phyloP scores from a whole-genome alignment of 1,140 invertebrate species.

The Odontomachus brunneus region DNA sequence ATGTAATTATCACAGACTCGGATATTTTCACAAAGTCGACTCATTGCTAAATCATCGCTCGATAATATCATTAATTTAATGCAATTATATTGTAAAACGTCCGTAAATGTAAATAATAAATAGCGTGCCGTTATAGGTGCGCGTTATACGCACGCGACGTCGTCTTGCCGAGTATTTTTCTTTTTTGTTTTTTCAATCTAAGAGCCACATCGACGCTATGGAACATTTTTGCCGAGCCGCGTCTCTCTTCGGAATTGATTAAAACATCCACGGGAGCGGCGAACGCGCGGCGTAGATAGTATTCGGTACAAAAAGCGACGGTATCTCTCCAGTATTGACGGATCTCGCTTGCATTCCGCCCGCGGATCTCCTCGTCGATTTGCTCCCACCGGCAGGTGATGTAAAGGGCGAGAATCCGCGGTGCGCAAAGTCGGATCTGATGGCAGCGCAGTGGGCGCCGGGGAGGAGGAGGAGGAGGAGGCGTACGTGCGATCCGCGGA shows the following conservation, averaged over 20 bases:
- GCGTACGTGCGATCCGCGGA: conserved; percentile 18
- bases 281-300: background rate
- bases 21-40: background rate
- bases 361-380: conserved; percentile 7
- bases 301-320: background rate
- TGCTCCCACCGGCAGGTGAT: background rate
- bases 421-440: conserved; percentile 41
- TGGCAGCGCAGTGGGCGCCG: background rate
- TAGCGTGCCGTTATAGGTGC: too few species aligned
- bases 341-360: background rate
- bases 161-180: background rate
- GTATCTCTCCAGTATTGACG: conserved; percentile 28
- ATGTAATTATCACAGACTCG: background rate
- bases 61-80: background rate
- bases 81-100: background rate
- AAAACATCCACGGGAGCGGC: conserved; percentile 11
- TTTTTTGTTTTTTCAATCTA: too few species aligned
- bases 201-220: background rate
- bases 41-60: background rate
- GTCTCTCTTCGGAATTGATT: conserved; percentile 10
- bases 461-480: too few species aligned
- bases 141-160: background rate
- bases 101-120: background rate
- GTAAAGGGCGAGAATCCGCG: background rate
- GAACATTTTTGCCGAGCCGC: background rate